Base-by-base conservation (phyloP, 2,797 vertebrate species). In the Urocyon cinereoargenteus region DNA sequence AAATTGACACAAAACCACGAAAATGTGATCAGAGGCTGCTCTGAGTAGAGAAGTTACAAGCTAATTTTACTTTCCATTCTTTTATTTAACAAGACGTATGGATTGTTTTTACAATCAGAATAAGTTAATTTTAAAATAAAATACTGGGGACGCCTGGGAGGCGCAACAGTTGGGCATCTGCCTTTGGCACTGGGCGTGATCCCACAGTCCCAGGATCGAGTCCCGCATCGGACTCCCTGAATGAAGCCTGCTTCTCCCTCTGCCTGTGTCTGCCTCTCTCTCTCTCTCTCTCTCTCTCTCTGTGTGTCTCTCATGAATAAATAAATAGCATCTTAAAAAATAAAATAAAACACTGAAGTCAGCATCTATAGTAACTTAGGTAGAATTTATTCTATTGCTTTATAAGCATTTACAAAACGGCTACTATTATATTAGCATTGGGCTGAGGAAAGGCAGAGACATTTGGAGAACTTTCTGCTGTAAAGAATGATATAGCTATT, bases 1-100 rank as follows among this genome's bases (percentile, higher is more conserved):
- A 77, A 85, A 61, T 15, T 90, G 53, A 62, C 3, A 16, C 5
- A 28, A 55, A 94, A 64, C 40, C 6, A 59, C 12, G 2, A 70
- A 68, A 84, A 82, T 66, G 3, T 78, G n/a, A 86, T 51, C 66
- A 62, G 75, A 87, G 14, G 15, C 34, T 89, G 31, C 31, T 78
- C 19, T 34, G 21, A 51, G 55, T 53, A 15, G 40, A 55, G 1
- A 78, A 95, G 91, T 57, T 89, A 31, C 8, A 68, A 70, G 51
- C 7, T 68, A 21, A 53, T 96, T 97, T 94, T 61, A 62, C 82
- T 94, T 93, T 40, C 5, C 4, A 34, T 83, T 72, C 36, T 31
- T 87, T 49, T 45, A 59, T 21, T 55, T 36, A 90, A 34, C 15
- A 95, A 26, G 4, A 86, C 36, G 5, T 21, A 45, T 51, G 15